A percentile compares a stretch with the other conserved stretches of the same genome.
These are phyloP conservation scores for Fringilla coelebs DNA, from an alignment of 2,797 vertebrate genomes.

Conservation along the genomic window DNA sequence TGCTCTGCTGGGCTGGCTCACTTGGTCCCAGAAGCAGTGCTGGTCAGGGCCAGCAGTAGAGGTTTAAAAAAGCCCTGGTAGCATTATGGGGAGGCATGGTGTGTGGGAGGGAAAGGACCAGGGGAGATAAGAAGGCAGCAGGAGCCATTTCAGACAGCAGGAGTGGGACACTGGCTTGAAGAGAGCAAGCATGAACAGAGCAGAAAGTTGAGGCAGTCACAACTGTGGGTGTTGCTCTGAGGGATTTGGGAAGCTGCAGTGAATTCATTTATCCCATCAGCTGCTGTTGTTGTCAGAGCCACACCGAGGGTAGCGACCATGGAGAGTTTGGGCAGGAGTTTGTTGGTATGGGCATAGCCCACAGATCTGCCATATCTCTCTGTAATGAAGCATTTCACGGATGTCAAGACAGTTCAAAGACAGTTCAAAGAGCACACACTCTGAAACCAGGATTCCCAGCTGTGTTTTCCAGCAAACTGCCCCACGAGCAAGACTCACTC, in stretches of 20 bases:
- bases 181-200: not conserved
- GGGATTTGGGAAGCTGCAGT: not conserved
- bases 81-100: not conserved
- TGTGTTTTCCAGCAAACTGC: not conserved
- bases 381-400: not conserved
- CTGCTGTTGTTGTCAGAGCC: not conserved
- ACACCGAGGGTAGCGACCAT: not conserved
- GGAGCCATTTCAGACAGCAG: not conserved
- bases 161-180: not conserved
- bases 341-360: not conserved
- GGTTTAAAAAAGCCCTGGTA: not conserved
- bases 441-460: not conserved
- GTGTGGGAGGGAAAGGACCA: rapidly evolving
- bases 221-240: not conserved
- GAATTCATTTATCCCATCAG: not conserved
- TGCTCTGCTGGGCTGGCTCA: not conserved
- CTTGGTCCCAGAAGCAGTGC: not conserved
- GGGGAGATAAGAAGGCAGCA: not conserved
- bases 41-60: not conserved
- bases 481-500: not conserved
- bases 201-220: not conserved
- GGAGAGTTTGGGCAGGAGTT: not conserved
- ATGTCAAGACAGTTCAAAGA: constrained; percentile 15
- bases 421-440: constrained; percentile 17
- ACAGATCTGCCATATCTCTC: not conserved